A percentile compares a stretch with the other conserved stretches of the same genome.
phyloP scores from a whole-genome alignment of 2,113 vertebrate genomes.

The Okapia johnstoni region DNA sequence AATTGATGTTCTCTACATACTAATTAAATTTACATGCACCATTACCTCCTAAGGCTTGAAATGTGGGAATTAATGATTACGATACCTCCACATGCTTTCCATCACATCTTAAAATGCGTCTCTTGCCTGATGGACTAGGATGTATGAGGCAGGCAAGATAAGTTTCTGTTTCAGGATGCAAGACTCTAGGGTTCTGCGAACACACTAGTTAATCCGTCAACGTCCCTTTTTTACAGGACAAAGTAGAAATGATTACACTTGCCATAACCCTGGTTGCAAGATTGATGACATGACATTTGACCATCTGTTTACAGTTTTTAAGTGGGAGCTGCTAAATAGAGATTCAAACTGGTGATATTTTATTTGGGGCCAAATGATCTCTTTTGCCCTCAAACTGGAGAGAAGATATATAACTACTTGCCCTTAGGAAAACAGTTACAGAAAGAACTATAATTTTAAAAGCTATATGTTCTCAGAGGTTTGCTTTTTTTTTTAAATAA shows the following conservation, averaged over 20 bases:
- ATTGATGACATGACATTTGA: conserved; percentile 42
- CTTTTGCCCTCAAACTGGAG: conserved; percentile 33
- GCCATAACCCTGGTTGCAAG: conserved; percentile 29
- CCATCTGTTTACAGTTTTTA: conserved; percentile 58
- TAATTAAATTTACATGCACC: conserved; percentile 62
- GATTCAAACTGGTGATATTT: conserved; percentile 32
- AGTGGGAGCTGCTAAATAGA: conserved; percentile 30
- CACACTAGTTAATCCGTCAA: conserved; percentile 30
- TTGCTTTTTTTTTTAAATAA: neutral
- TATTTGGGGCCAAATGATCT: conserved; percentile 23
- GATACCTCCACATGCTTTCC: neutral
- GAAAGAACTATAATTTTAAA: neutral
- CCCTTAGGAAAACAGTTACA: neutral
- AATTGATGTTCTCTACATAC: conserved; percentile 42
- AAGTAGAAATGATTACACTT: conserved; percentile 50
- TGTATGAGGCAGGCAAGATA: neutral
- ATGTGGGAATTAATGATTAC: conserved; percentile 14
- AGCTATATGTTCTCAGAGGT: neutral
- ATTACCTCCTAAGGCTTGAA: conserved; percentile 39
- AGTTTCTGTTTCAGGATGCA: neutral
- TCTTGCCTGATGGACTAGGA: neutral
- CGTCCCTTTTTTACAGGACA: conserved; percentile 42
- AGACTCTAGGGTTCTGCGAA: neutral
- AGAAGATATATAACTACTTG: neutral
- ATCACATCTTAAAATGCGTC: conserved; percentile 16